Percentiles rank a stretch among this genome's conserved stretches.
phyloP scores from a whole-genome alignment of 2,113 vertebrate species.

The Pterocles gutturalis region DNA sequence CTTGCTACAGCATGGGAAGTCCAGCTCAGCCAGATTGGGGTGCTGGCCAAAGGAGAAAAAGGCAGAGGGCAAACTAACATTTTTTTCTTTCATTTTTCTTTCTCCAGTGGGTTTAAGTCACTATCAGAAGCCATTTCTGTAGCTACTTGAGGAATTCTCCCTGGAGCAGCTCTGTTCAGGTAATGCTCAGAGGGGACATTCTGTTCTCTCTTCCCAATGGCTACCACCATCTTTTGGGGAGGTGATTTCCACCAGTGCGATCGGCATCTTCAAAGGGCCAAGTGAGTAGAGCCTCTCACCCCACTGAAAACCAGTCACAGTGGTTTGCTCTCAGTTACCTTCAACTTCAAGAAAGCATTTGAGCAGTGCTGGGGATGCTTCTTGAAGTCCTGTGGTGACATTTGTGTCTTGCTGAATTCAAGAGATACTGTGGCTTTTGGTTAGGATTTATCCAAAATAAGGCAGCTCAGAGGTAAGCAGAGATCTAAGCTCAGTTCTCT shows the following conservation, averaged over 20 bases:
- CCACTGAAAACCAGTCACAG: background rate
- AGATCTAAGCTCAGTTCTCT: background rate
- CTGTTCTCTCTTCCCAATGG: background rate
- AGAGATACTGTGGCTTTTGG: background rate
- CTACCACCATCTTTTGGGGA: background rate
- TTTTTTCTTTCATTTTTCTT: background rate
- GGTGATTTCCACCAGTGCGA: background rate
- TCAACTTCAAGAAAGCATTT: background rate
- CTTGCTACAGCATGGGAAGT: background rate
- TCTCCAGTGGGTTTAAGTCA: background rate
- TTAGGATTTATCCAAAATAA: background rate
- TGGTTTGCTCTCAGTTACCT: background rate
- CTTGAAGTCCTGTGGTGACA: background rate
- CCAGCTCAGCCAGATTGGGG: background rate
- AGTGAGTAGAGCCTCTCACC: background rate
- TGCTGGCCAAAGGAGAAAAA: background rate
- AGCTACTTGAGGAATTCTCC: background rate
- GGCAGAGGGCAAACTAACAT: background rate
- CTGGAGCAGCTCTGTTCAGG: background rate
- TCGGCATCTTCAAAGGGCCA: background rate
- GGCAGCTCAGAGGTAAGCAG: background rate
- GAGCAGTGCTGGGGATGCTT: background rate
- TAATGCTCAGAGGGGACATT: background rate
- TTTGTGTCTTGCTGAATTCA: background rate
- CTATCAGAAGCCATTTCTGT: background rate